phyloP scores from a whole-genome alignment of 2,113 vertebrate genomes.

The Capra hircus region DNA sequence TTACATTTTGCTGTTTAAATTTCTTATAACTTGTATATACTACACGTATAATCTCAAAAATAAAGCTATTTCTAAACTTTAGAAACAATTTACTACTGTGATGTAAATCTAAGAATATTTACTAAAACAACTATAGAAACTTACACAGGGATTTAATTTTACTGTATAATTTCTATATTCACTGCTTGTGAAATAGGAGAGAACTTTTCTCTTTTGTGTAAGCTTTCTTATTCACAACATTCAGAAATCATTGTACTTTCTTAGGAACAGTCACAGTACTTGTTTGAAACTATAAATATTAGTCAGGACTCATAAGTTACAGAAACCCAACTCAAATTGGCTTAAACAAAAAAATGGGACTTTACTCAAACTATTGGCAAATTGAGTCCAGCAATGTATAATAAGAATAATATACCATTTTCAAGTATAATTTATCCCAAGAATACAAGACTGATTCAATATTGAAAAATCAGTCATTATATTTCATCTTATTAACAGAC shows the following conservation, averaged over 20 bases:
- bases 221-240: neutral
- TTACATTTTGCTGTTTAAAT: neutral
- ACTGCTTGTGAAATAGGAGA: neutral
- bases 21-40: neutral
- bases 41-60: neutral
- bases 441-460: neutral
- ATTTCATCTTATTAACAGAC: neutral
- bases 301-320: neutral
- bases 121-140: neutral
- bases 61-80: neutral
- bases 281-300: neutral
- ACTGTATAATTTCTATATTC: neutral
- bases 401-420: neutral
- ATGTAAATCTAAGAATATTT: neutral
- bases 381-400: neutral
- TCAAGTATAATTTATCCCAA: neutral
- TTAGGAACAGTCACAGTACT: neutral
- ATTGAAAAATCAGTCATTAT: constrained; percentile 15
- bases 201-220: neutral
- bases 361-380: neutral
- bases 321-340: neutral
- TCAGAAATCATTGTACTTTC: neutral
- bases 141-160: neutral
- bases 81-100: neutral
- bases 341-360: neutral